phyloP scores from a whole-genome alignment of 2,797 vertebrate species.

The Ammospiza maritima region DNA sequence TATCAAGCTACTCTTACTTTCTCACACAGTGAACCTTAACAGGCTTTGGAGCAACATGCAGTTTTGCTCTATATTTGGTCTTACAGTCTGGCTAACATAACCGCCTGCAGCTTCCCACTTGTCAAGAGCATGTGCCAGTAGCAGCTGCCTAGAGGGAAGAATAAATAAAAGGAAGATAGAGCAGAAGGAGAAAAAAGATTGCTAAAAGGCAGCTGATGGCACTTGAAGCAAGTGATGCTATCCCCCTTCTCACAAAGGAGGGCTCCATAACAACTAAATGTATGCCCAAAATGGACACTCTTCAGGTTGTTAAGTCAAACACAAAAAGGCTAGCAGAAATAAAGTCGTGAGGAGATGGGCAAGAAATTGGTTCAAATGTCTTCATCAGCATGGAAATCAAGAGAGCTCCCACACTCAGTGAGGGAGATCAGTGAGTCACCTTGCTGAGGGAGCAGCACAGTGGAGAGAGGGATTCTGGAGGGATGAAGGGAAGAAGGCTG shows the following conservation, averaged over 20 bases:
- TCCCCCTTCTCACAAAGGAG: neutral
- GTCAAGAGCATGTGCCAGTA: neutral
- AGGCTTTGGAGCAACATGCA: neutral
- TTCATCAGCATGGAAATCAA: neutral
- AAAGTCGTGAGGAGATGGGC: neutral
- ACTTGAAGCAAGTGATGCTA: neutral
- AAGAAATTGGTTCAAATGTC: neutral
- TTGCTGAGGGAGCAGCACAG: neutral
- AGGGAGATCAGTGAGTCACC: neutral
- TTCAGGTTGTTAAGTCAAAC: neutral
- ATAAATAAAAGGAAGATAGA: neutral
- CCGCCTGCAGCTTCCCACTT: neutral
- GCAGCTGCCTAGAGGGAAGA: neutral
- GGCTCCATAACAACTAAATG: fast-evolving
- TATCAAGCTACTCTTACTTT: neutral
- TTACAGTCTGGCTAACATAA: neutral
- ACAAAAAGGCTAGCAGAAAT: neutral
- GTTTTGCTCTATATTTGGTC: neutral
- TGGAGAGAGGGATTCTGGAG: neutral
- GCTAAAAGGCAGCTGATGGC: neutral
- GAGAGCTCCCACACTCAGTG: neutral
- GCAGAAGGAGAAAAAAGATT: neutral
- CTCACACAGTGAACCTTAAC: neutral
- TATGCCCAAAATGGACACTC: neutral
- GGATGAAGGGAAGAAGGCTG: neutral